phyloP scores from a whole-genome alignment of 2,113 vertebrate species.

The Trematomus loennbergii region DNA sequence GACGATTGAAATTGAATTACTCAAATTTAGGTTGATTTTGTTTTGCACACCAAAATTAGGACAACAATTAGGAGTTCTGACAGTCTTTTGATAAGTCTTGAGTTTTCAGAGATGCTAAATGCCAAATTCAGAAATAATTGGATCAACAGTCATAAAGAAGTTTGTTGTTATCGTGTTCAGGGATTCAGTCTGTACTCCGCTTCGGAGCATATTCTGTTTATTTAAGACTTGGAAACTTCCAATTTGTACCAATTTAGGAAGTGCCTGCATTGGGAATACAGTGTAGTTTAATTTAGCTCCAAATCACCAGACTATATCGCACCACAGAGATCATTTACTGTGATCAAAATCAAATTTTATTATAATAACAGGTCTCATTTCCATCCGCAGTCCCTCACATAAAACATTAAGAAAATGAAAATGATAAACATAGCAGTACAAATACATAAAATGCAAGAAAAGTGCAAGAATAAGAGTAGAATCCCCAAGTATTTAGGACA shows the following conservation, averaged over 20 bases:
- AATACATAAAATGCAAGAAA: too few relatives aligned
- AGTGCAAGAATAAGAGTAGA: too few relatives aligned
- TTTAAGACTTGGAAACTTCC: neutral
- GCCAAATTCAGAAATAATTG: conserved; percentile 35
- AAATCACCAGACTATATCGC: neutral
- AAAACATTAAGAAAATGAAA: too few relatives aligned
- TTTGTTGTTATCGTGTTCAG: neutral
- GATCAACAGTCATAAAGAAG: conserved; percentile 1
- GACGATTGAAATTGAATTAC: neutral
- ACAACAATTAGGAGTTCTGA: neutral
- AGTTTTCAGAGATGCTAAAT: conserved; percentile 16
- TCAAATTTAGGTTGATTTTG: neutral
- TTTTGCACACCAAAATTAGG: neutral
- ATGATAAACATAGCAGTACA: too few relatives aligned
- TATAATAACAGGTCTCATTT: too few relatives aligned
- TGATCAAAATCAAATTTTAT: too few relatives aligned
- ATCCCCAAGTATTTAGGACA: too few relatives aligned
- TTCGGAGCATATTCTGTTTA: neutral
- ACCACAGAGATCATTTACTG: too few relatives aligned
- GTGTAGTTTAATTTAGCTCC: neutral
- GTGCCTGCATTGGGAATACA: neutral
- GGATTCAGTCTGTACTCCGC: neutral
- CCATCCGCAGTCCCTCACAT: too few relatives aligned
- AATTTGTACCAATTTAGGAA: neutral
- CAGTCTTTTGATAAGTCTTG: neutral